Evolutionary conservation across 2,888 invertebrate genomes (phyloP).

Genomic region (Vandiemenella viatica): DNA sequence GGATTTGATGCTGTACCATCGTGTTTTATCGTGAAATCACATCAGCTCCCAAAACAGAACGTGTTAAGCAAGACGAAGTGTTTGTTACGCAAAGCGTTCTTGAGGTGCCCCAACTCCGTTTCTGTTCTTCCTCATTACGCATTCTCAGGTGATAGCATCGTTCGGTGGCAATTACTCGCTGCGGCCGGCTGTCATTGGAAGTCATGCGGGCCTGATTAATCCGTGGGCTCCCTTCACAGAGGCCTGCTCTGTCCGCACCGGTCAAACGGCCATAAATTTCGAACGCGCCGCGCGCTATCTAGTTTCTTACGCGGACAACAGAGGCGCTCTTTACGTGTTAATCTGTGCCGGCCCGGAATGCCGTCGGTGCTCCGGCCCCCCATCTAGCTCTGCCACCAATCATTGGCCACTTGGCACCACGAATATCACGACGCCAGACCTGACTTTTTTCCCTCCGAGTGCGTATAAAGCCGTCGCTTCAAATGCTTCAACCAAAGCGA

Average conservation of each 20-base stretch:
- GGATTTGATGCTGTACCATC: too few species aligned
- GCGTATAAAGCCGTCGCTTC: constrained; percentile 7
- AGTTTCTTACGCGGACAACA: neutral
- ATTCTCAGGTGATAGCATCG: too few species aligned
- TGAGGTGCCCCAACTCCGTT: too few species aligned
- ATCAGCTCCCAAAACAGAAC: too few species aligned
- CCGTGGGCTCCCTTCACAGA: neutral
- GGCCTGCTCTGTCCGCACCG: neutral
- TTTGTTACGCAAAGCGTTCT: too few species aligned
- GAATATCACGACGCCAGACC: neutral
- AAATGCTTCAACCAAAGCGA: constrained; percentile 5
- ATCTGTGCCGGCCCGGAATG: neutral
- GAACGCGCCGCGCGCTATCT: neutral
- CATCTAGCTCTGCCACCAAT: neutral
- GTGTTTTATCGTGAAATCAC: too few species aligned
- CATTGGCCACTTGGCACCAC: neutral
- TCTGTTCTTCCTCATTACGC: too few species aligned
- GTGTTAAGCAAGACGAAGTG: too few species aligned
- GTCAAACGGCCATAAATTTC: neutral
- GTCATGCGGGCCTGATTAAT: too few species aligned
- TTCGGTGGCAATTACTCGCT: too few species aligned
- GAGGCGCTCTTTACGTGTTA: neutral
- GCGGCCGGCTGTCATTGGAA: too few species aligned
- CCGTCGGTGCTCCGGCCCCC: too few species aligned
- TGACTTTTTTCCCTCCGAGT: neutral